Percentiles rank a stretch among this genome's conserved stretches.
phyloP scores from a whole-genome alignment of 2,113 vertebrate genomes.

The Raja brachyura region DNA sequence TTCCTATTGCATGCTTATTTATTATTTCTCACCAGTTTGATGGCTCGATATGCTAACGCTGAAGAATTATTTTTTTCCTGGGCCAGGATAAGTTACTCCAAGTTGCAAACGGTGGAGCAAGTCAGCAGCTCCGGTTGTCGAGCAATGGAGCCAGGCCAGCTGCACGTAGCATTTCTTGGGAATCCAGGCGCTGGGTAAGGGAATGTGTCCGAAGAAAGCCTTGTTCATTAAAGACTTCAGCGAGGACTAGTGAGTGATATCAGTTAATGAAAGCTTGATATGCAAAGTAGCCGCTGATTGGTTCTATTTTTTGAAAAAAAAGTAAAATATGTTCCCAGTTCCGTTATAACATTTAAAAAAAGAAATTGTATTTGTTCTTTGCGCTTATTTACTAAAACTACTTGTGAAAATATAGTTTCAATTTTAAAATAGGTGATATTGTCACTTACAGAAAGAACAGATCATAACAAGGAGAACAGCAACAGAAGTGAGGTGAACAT shows the following conservation, averaged over 20 bases:
- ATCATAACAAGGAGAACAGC: background rate
- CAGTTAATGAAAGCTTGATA: background rate
- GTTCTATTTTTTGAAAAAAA: background rate
- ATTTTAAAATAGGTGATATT: background rate
- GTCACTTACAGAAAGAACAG: background rate
- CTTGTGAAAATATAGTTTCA: background rate
- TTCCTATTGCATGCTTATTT: background rate
- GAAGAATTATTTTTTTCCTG: background rate
- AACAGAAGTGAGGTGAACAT: no score
- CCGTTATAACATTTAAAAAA: background rate
- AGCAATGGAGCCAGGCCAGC: background rate
- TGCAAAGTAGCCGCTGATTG: background rate
- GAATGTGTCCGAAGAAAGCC: background rate
- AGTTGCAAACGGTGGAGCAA: constrained; percentile 5
- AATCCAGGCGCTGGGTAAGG: background rate
- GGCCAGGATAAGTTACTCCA: background rate
- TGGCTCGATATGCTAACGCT: background rate
- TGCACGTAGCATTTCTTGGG: background rate
- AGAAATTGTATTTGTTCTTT: background rate
- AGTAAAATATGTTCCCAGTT: background rate
- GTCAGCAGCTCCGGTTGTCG: background rate
- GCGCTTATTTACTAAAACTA: background rate
- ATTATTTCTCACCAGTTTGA: no score
- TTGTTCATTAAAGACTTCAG: background rate
- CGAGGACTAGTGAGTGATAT: background rate